Conservation (phyloP, 2,113 vertebrate species). For the Madoqua kirkii region DNA sequence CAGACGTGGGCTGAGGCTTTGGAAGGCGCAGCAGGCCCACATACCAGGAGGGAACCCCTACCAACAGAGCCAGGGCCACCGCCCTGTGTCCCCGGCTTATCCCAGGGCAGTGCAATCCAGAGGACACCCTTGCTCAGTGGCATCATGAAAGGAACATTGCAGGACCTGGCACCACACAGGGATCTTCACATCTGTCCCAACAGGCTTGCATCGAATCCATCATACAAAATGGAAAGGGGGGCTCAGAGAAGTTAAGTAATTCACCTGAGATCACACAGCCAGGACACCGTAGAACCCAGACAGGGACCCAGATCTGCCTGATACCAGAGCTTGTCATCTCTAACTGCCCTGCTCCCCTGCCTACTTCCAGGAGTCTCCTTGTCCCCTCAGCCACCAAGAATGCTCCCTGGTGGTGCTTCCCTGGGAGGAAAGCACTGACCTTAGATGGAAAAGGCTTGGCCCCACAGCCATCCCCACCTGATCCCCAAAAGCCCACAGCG, state of each 20-base stretch:
- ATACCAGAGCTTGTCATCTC: neutral
- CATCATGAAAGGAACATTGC: neutral
- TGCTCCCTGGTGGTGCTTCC: neutral
- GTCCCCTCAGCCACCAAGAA: neutral
- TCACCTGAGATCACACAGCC: neutral
- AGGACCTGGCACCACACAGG: neutral
- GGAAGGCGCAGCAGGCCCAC: neutral
- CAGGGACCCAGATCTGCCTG: neutral
- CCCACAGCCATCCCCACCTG: neutral
- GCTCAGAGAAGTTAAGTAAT: neutral
- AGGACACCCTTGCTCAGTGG: neutral
- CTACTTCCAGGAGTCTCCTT: neutral
- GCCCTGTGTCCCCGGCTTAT: neutral
- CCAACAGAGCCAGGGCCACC: neutral
- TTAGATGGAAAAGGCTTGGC: neutral
- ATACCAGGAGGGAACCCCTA: neutral
- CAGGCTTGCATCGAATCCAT: neutral
- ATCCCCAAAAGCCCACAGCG: neutral
- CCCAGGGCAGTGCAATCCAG: neutral
- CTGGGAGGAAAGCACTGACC: neutral
- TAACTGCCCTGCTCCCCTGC: neutral
- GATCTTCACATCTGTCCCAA: neutral
- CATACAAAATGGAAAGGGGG: neutral
- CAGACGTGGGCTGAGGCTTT: conserved; percentile 12
- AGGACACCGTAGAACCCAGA: neutral